phyloP scores from a whole-genome alignment of 2,113 vertebrate species.

The Puma concolor region DNA sequence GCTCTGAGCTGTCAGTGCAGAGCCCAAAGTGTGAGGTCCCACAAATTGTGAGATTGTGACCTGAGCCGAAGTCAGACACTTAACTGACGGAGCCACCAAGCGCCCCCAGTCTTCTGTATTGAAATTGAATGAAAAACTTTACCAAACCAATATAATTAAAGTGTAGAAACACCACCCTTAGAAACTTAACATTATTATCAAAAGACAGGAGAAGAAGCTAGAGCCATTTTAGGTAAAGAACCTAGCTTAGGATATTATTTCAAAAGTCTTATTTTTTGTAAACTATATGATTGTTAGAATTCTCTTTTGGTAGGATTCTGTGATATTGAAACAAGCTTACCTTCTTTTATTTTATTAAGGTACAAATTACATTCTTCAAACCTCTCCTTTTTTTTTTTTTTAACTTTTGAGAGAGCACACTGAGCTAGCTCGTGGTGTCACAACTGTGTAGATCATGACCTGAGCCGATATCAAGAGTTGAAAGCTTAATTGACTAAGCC shows the following conservation, averaged over 20 bases:
- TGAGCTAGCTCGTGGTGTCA: too few relatives aligned
- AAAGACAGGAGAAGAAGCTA: background rate
- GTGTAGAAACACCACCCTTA: background rate
- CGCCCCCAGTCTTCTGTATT: background rate
- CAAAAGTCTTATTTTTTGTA: background rate
- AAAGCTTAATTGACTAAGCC: too few relatives aligned
- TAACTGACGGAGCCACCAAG: too few relatives aligned
- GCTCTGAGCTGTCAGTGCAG: too few relatives aligned
- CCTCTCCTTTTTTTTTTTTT: too few relatives aligned
- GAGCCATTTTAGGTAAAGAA: background rate
- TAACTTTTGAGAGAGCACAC: too few relatives aligned
- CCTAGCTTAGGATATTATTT: background rate
- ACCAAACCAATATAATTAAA: background rate
- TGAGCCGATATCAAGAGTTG: too few relatives aligned
- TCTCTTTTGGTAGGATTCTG: slow-evolving; percentile 13
- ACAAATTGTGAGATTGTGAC: too few relatives aligned
- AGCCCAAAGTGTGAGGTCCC: too few relatives aligned
- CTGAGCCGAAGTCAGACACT: too few relatives aligned
- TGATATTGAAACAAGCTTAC: background rate
- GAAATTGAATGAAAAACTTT: slow-evolving; percentile 11
- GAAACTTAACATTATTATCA: slow-evolving; percentile 20
- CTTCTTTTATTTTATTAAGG: background rate
- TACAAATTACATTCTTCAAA: background rate
- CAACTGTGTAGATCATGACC: too few relatives aligned
- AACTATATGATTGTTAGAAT: background rate